Conservation (phyloP, 2,888 invertebrate species). For the Hirtodrosophila alboralis region DNA sequence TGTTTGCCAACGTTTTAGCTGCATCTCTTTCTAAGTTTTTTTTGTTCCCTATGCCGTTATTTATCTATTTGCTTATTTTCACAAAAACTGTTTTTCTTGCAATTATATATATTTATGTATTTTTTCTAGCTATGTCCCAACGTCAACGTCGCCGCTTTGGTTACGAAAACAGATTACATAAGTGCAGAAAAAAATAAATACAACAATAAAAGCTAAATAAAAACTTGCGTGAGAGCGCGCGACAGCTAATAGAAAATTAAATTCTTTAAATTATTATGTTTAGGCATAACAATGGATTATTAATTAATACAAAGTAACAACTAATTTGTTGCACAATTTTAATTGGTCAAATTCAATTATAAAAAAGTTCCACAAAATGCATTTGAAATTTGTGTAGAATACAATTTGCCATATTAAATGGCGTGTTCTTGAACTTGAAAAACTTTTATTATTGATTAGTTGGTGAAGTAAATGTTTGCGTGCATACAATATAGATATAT, state of each 20-base stretch:
- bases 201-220: conserved; percentile 6
- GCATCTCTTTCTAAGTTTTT: conserved; percentile 32
- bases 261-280: conserved; percentile 31
- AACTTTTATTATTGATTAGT: conserved; percentile 36
- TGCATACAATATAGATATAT: background rate
- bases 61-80: conserved; percentile 55
- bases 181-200: conserved; percentile 51
- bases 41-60: conserved; percentile 49
- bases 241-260: conserved; percentile 4
- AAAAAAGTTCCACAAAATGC: too few species aligned
- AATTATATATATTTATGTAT: conserved; percentile 43
- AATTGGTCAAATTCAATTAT: too few species aligned
- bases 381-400: conserved; percentile 7
- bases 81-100: conserved; percentile 49
- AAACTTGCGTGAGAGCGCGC: conserved; percentile 42
- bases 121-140: conserved; percentile 23
- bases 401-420: too few species aligned
- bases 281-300: conserved; percentile 20
- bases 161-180: conserved; percentile 79
- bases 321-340: too few species aligned
- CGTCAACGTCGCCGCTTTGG: conserved; percentile 59
- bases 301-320: too few species aligned
- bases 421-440: conserved; percentile 66
- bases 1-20: conserved; percentile 28
- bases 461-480: background rate